These are phyloP conservation scores for Enoplosus armatus DNA, from an alignment of 2,797 vertebrate genomes.

Conservation along the genomic window DNA sequence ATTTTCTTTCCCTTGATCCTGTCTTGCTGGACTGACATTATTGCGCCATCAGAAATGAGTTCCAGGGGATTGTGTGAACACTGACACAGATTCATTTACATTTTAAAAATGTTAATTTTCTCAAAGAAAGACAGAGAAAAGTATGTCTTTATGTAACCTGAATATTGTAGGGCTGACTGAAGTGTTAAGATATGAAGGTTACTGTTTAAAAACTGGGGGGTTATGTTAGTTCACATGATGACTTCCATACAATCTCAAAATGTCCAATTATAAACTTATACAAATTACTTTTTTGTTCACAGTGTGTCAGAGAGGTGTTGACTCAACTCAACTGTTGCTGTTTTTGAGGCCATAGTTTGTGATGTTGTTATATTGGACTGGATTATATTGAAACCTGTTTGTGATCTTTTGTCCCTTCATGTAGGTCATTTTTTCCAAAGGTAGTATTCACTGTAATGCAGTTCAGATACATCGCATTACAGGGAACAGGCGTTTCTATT, in stretches of 20 bases:
- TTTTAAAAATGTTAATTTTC: background rate
- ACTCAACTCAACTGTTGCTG: background rate
- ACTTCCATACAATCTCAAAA: background rate
- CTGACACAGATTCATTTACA: conserved; percentile 11
- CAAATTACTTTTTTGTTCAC: background rate
- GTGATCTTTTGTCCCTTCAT: too few species aligned
- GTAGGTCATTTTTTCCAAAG: too few species aligned
- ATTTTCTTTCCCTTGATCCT: background rate
- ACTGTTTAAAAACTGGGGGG: background rate
- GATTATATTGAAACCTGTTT: background rate
- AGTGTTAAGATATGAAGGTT: background rate
- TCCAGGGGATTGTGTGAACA: conserved; percentile 11
- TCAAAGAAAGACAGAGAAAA: background rate
- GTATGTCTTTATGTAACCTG: background rate
- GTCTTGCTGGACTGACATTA: background rate
- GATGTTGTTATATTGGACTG: background rate
- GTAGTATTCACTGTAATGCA: background rate
- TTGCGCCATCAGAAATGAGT: conserved; percentile 1
- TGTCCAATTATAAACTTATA: conserved; percentile 3
- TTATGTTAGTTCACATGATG: conserved; percentile 3
- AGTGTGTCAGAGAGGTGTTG: background rate
- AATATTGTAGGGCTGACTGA: background rate
- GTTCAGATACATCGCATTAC: background rate
- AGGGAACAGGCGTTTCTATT: background rate
- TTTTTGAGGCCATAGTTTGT: background rate